A percentile compares a stretch with the other conserved stretches of the same genome.
These are phyloP conservation scores for Bradypus variegatus DNA, from an alignment of 2,797 vertebrate species.

Conservation along the genomic window DNA sequence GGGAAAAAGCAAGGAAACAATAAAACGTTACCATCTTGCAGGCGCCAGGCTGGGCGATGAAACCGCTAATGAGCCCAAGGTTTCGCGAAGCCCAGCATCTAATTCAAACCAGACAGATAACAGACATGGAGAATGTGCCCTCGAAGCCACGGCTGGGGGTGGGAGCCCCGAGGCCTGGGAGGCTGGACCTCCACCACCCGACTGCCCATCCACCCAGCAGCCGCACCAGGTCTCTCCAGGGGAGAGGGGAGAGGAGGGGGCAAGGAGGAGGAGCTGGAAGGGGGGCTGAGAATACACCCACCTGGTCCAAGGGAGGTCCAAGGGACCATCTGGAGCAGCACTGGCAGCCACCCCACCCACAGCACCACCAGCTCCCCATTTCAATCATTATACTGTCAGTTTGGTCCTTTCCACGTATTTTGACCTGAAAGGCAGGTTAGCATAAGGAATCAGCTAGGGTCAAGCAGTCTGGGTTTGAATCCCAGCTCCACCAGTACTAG, in stretches of 20 bases:
- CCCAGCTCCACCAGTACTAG: background rate
- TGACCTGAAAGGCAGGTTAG: background rate
- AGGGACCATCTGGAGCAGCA: background rate
- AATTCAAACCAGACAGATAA: slow-evolving; percentile 54
- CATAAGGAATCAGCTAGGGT: no score
- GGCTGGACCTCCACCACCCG: no score
- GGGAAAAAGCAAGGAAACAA: slow-evolving; percentile 48
- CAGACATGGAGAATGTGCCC: background rate
- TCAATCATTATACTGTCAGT: background rate
- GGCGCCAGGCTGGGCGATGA: slow-evolving; percentile 52
- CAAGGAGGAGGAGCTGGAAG: background rate
- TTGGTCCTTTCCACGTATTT: background rate
- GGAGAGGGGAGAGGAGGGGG: no score
- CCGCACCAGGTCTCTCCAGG: background rate
- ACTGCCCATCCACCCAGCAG: background rate
- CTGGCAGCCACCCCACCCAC: background rate
- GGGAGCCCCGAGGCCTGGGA: no score
- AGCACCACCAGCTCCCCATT: background rate
- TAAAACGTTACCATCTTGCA: slow-evolving; percentile 61
- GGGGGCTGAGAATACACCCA: background rate
- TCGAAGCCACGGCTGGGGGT: background rate
- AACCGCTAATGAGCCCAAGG: slow-evolving; percentile 56
- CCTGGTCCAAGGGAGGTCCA: background rate
- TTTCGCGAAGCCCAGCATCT: slow-evolving; percentile 36
- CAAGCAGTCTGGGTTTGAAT: background rate